phyloP scores from a whole-genome alignment of 2,888 invertebrate species.

The Hirtodrosophila alboralis region DNA sequence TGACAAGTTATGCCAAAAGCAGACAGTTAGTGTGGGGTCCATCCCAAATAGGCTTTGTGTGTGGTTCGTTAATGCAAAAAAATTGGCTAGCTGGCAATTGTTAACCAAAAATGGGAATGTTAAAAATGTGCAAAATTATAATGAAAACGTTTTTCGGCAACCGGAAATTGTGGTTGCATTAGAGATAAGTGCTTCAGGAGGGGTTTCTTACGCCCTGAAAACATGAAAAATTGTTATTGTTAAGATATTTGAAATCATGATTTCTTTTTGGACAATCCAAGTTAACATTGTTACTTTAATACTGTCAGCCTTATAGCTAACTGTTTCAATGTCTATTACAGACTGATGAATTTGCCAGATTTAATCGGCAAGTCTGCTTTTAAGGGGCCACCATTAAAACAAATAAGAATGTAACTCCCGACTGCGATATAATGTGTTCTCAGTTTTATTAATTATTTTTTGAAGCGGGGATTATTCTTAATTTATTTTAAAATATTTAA shows the following conservation, averaged over 20 bases:
- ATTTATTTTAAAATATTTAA: no score
- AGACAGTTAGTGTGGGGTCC: slow-evolving; percentile 41
- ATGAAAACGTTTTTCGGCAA: slow-evolving; percentile 62
- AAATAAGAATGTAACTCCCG: no score
- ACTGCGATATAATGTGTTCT: no score
- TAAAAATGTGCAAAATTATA: slow-evolving; percentile 58
- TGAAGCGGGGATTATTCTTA: no score
- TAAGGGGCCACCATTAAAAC: no score
- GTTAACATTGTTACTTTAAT: background rate
- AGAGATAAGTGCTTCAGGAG: slow-evolving; percentile 48
- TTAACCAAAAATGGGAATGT: slow-evolving; percentile 18
- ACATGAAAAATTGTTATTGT: no score
- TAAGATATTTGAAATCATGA: background rate
- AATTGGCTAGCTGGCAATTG: slow-evolving; percentile 52
- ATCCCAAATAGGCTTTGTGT: slow-evolving; percentile 65
- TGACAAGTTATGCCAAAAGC: slow-evolving; percentile 74
- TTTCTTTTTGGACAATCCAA: background rate
- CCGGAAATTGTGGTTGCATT: slow-evolving; percentile 72
- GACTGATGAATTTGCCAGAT: slow-evolving; percentile 47
- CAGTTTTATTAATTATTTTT: no score
- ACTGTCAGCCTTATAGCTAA: no score
- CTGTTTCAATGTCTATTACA: background rate
- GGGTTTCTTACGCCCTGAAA: no score
- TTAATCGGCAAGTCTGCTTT: slow-evolving; percentile 58
- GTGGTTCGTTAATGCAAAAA: slow-evolving; percentile 49